Evolutionary conservation across 2,113 vertebrate genomes (phyloP).

Genomic region (Corythoichthys haematopterus): DNA sequence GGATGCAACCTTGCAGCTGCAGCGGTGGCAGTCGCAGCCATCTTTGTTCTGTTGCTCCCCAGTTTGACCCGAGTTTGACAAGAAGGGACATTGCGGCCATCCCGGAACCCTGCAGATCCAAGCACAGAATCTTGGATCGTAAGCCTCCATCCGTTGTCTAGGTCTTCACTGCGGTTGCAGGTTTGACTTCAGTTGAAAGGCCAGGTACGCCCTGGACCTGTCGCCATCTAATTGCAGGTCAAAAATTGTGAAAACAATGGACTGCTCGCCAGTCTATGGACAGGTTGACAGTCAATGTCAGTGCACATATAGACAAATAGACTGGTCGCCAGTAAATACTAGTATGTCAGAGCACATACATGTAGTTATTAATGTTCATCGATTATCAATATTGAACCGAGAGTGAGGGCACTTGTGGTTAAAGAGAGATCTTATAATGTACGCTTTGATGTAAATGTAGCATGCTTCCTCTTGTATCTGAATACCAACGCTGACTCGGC

Average conservation of each 20-base stretch:
- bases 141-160: conserved; percentile 12
- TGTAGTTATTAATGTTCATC: no score
- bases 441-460: neutral
- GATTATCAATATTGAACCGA: no score
- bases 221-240: no score
- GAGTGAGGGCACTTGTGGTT: no score
- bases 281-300: neutral
- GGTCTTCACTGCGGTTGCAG: no score
- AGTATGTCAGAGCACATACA: no score
- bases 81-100: conserved; percentile 51
- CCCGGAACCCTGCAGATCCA: conserved; percentile 1
- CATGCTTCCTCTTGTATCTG: neutral
- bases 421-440: no score
- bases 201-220: no score
- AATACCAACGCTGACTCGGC: neutral
- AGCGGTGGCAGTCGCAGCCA: conserved; percentile 60
- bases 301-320: neutral
- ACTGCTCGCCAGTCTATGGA: no score
- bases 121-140: conserved; percentile 9
- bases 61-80: conserved; percentile 59
- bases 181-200: no score
- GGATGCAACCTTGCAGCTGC: conserved; percentile 66
- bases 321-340: neutral
- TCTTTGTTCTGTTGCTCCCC: conserved; percentile 68
- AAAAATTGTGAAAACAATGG: no score